Conservation (phyloP, 2,888 invertebrate genomes). For the Thecophora atra region DNA sequence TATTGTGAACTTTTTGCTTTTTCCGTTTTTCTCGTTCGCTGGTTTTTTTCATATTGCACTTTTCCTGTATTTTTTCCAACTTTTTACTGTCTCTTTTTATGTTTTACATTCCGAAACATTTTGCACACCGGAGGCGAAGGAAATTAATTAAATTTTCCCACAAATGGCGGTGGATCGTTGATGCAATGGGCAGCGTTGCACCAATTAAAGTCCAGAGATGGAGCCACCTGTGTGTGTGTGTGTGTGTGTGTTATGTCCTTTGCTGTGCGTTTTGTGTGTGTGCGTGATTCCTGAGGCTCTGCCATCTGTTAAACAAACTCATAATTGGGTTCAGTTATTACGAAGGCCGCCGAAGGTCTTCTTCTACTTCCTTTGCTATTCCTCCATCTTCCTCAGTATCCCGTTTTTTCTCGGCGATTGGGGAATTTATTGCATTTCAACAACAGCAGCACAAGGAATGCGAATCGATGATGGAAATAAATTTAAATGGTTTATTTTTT, state of each 20-base stretch:
- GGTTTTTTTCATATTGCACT: not conserved
- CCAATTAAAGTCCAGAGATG: conserved; percentile 3
- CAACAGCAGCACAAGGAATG: not conserved
- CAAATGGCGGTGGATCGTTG: conserved; percentile 28
- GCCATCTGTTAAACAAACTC: conserved; percentile 36
- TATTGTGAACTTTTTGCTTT: not conserved
- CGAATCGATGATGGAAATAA: not conserved
- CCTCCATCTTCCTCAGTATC: conserved; percentile 33
- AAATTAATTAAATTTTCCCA: conserved; percentile 37
- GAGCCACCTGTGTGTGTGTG: not conserved
- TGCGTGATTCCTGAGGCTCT: conserved; percentile 28
- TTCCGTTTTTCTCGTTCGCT: not conserved
- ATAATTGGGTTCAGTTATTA: conserved; percentile 31
- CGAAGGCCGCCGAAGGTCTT: not conserved
- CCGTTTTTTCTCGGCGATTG: conserved; percentile 20
- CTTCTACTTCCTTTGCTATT: not conserved
- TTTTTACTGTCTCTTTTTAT: conserved; percentile 9
- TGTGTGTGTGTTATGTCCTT: conserved; percentile 14
- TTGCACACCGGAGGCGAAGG: conserved; percentile 24
- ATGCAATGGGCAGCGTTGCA: not conserved
- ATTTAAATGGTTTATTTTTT: conserved; percentile 12
- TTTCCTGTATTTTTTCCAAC: not conserved
- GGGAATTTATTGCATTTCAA: conserved; percentile 42
- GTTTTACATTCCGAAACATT: conserved; percentile 8
- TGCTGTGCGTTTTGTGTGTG: too few species aligned